Percentiles rank a stretch among this genome's conserved stretches.
phyloP scores from a whole-genome alignment of 2,797 vertebrate species.

The Sebastes kiyomatsui region DNA sequence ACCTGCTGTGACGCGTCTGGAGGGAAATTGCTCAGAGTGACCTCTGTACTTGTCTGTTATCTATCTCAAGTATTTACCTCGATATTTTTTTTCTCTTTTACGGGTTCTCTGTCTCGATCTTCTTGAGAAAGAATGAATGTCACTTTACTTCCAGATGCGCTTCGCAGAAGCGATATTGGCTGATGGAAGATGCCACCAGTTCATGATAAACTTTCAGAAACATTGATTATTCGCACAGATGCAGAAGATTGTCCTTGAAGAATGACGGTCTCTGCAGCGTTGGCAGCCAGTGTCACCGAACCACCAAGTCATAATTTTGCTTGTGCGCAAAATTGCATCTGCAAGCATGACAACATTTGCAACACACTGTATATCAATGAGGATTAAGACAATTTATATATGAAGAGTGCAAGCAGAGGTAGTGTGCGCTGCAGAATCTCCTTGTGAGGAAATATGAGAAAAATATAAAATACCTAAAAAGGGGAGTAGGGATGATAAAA shows the following conservation, averaged over 20 bases:
- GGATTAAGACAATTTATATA: constrained; percentile 66
- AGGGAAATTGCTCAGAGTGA: constrained; percentile 64
- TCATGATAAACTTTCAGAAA: constrained; percentile 66
- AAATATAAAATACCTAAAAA: constrained; percentile 27
- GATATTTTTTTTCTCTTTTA: constrained; percentile 3
- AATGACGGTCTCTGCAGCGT: constrained; percentile 63
- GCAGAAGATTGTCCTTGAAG: constrained; percentile 73
- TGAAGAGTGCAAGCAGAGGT: constrained; percentile 4
- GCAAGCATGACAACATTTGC: constrained; percentile 70
- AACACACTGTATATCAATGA: constrained; percentile 64
- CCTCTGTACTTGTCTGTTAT: constrained; percentile 64
- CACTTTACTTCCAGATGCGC: constrained; percentile 9
- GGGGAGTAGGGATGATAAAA: constrained; percentile 48
- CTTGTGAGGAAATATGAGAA: constrained; percentile 26
- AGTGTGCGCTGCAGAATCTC: constrained; percentile 15
- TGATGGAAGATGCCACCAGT: constrained; percentile 41
- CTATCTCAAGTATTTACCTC: constrained; percentile 58
- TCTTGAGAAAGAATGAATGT: constrained; percentile 20
- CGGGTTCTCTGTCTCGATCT: constrained; percentile 1
- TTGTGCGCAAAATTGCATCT: constrained; percentile 70
- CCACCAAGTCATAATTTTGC: constrained; percentile 71
- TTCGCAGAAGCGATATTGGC: not conserved
- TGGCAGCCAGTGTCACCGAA: constrained; percentile 65
- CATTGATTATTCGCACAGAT: constrained; percentile 71
- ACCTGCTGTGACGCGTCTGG: constrained; percentile 61